Evolutionary conservation across 1,140 invertebrate species (phyloP), one percentile per base, ranked within the genome.

Genomic region (Cotesia glomerata): DNA sequence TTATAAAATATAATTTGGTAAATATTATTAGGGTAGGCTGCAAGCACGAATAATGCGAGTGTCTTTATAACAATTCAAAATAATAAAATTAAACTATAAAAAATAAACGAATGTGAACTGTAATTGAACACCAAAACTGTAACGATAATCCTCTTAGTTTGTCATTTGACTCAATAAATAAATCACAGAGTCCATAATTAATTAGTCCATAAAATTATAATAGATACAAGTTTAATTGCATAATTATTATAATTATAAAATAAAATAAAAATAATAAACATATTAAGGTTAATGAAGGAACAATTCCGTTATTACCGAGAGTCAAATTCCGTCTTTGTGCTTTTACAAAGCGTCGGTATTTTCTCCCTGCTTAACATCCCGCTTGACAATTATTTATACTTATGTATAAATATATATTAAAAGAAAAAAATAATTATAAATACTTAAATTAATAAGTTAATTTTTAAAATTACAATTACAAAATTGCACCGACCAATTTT

Each of bases 51-150:
- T 32, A 39, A 68, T 56, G 35, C 14, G 26, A 51, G 16, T 78
- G 74, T 71, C 71, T 73, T 18, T 35, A 70, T 66, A 71, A 65
- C 52, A 69, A 54, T 39, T 74, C 59, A 69, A 74, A 76, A 35
- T 36, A 69, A 69, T 56, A 69, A 69, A 69, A 26, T 26, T 26
- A 26, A 26, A 26, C 26, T 54, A 71, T 39, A 13, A 13, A 54
- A 64, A 64, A 51, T 35, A 64, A 59, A 75, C 74, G 71, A 82
- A 77, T 78, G 35, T 79, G 80, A 86, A 85, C 85, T 87, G 84
- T 87, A 87, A 86, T 78, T 83, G 83, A 87, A 87, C 85, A 87
- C 85, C 85, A 87, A 86, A 76, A 79, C 79, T 82, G 78, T 82
- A 83, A 81, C 76, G 73, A 78, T 81, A 76, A 56, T 74, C 56